Conservation (phyloP, 2,888 invertebrate species). For the Netelia inedita region DNA sequence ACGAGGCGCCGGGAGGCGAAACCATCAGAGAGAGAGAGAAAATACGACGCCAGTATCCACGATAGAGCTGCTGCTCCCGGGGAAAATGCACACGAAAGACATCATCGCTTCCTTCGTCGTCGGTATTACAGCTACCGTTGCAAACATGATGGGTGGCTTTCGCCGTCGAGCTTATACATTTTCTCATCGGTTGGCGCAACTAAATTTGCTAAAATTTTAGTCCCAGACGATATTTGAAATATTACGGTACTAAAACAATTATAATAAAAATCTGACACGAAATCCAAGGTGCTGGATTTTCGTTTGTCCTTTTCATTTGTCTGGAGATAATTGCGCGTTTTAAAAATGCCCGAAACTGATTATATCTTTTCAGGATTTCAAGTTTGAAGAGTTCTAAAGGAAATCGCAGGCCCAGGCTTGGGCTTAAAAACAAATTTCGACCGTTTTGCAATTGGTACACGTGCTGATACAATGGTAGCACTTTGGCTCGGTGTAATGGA, state of each 20-base stretch:
- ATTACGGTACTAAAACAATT: too few relatives aligned
- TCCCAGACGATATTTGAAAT: too few relatives aligned
- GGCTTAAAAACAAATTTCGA: too few relatives aligned
- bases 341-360: too few relatives aligned
- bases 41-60: background rate
- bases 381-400: too few relatives aligned
- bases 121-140: slow-evolving; percentile 20
- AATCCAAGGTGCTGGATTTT: too few relatives aligned
- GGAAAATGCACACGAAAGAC: slow-evolving; percentile 53
- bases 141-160: slow-evolving; percentile 10
- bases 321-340: too few relatives aligned
- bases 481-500: slow-evolving; percentile 10
- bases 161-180: slow-evolving; percentile 35
- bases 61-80: slow-evolving; percentile 33
- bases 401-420: too few relatives aligned
- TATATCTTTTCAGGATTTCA: too few relatives aligned
- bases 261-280: too few relatives aligned
- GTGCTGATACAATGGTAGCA: slow-evolving; percentile 17
- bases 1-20: slow-evolving; percentile 35
- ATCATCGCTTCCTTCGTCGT: slow-evolving; percentile 28
- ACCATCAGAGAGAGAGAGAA: background rate
- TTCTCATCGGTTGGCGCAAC: slow-evolving; percentile 53
- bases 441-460: background rate
- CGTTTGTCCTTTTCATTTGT: too few relatives aligned
- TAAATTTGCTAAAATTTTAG: slow-evolving; percentile 41